These are phyloP conservation scores for Galeopsomyia nigrocyanea DNA, from an alignment of 2,888 invertebrate genomes.

Conservation along the genomic window DNA sequence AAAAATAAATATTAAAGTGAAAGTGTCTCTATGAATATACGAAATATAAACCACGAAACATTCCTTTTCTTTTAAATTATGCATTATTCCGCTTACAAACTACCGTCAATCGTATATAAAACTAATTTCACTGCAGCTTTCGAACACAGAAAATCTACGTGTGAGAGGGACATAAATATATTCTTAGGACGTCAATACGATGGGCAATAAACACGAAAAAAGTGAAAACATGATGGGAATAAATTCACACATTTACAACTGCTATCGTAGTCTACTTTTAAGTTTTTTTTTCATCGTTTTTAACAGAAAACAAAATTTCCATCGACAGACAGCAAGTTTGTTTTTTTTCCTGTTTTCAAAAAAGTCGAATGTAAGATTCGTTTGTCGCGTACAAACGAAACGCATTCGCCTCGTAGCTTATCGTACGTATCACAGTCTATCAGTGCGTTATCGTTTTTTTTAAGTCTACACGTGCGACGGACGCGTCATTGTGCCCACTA, in stretches of 20 bases:
- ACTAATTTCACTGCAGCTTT: conserved; percentile 37
- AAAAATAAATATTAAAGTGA: conserved; percentile 7
- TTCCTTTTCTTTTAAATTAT: conserved; percentile 16
- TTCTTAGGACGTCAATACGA: conserved; percentile 26
- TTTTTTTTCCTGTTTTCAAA: not conserved
- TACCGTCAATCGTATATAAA: conserved; percentile 15
- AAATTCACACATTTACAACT: conserved; percentile 12
- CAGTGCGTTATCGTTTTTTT: conserved; percentile 46
- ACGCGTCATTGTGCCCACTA: conserved; percentile 30
- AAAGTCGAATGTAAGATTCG: conserved; percentile 32
- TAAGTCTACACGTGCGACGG: conserved; percentile 35
- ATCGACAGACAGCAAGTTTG: conserved; percentile 20
- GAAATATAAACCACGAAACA: not conserved
- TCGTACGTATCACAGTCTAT: conserved; percentile 48
- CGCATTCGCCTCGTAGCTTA: conserved; percentile 42
- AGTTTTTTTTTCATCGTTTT: not conserved
- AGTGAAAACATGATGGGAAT: conserved; percentile 8
- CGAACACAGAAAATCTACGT: conserved; percentile 7
- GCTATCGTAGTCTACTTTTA: not conserved
- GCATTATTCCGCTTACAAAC: conserved; percentile 14
- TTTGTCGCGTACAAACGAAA: conserved; percentile 41
- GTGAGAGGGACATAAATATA: conserved; percentile 11
- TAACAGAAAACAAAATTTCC: conserved; percentile 12
- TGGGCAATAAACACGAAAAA: conserved; percentile 28
- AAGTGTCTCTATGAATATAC: too few relatives aligned